A percentile compares a stretch with the other conserved stretches of the same genome.
phyloP scores from a whole-genome alignment of 2,797 vertebrate genomes.

The Leptodactylus fallax region DNA sequence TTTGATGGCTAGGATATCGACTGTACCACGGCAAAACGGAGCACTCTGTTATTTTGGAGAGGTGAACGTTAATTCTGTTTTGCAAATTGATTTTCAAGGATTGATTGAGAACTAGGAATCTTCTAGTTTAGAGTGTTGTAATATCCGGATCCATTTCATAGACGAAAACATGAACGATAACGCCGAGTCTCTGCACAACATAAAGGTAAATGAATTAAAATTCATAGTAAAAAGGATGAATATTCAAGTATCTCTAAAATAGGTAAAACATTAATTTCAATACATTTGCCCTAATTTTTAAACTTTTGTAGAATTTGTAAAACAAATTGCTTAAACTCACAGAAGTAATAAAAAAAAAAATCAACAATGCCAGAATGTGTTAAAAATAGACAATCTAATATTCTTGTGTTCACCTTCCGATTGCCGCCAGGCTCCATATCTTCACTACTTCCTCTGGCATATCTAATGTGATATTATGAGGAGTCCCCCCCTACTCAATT shows the following conservation, averaged over 20 bases:
- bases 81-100: no score
- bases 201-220: no score
- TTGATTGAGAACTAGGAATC: no score
- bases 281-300: background rate
- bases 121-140: no score
- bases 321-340: no score
- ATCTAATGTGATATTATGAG: constrained; percentile 63
- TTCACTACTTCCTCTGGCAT: constrained; percentile 65
- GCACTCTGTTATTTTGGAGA: no score
- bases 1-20: no score
- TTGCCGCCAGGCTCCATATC: constrained; percentile 48
- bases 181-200: no score
- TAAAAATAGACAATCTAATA: constrained; percentile 46
- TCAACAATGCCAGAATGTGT: constrained; percentile 7
- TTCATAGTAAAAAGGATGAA: background rate
- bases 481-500: constrained; percentile 58
- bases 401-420: constrained; percentile 42
- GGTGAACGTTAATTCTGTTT: no score
- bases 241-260: no score
- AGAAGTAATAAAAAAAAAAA: background rate
- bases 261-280: no score
- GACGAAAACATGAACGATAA: background rate
- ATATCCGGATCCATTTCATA: background rate
- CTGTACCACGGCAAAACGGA: no score
- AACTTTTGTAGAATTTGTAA: background rate